Percentiles rank a stretch among this genome's conserved stretches.
These are phyloP conservation scores for Deroplatys truncata DNA, from an alignment of 2,888 invertebrate species.

Conservation along the genomic window DNA sequence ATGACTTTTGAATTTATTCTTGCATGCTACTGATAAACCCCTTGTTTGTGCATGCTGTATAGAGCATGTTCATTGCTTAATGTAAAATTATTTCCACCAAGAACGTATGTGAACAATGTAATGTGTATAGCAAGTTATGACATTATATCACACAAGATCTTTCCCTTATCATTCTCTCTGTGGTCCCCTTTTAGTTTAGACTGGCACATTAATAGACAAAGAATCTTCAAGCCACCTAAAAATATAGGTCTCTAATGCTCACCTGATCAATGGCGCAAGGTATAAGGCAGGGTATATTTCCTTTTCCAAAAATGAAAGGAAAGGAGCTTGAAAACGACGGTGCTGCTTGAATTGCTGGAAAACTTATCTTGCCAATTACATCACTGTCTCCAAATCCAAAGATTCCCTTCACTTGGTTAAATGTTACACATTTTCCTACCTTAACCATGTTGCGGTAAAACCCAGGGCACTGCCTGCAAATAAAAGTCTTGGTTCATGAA, in stretches of 20 bases:
- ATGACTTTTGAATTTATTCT: too few relatives aligned
- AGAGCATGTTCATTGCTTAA: too few relatives aligned
- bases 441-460: slow-evolving; percentile 92
- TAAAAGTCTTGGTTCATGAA: slow-evolving; percentile 18
- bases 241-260: background rate
- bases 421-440: slow-evolving; percentile 92
- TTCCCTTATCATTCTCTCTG: too few relatives aligned
- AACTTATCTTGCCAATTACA: slow-evolving; percentile 93
- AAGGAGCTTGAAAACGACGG: slow-evolving; percentile 88
- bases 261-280: slow-evolving; percentile 98
- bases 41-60: too few relatives aligned
- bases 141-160: too few relatives aligned
- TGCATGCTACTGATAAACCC: too few relatives aligned
- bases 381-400: slow-evolving; percentile 97
- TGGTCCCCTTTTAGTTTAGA: background rate
- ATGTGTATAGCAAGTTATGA: too few relatives aligned
- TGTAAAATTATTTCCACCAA: too few relatives aligned
- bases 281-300: slow-evolving; percentile 76
- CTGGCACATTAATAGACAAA: background rate
- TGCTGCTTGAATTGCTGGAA: slow-evolving; percentile 95
- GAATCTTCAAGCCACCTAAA: too few relatives aligned
- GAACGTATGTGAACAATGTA: too few relatives aligned
- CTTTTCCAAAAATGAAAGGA: slow-evolving; percentile 82
- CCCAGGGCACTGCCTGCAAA: slow-evolving; percentile 71
- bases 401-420: slow-evolving; percentile 96